Percentiles rank a stretch among this genome's conserved stretches.
Conservation (phyloP, 2,888 invertebrate genomes). For the Hofmannophila pseudospretella region DNA sequence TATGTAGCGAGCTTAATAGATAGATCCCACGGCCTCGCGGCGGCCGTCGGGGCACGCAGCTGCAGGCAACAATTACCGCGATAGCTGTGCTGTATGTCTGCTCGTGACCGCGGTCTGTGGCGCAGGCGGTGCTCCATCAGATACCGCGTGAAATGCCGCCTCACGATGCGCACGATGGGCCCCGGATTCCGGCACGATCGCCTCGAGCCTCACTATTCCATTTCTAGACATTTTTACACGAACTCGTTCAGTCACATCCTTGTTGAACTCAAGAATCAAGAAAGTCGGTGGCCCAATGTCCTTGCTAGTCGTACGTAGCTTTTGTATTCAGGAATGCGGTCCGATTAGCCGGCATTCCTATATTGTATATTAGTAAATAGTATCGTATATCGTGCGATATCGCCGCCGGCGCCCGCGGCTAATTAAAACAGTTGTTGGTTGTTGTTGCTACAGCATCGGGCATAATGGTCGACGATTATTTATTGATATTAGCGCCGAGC, state of each 20-base stretch:
- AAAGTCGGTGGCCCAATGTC: constrained; percentile 34
- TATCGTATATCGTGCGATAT: constrained; percentile 40
- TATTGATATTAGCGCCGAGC: constrained; percentile 8
- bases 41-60: constrained; percentile 50
- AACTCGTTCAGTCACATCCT: constrained; percentile 11
- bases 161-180: constrained; percentile 62
- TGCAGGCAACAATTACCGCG: constrained; percentile 66
- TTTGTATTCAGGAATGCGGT: constrained; percentile 68
- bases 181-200: constrained; percentile 59
- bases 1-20: constrained; percentile 17
- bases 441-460: constrained; percentile 11
- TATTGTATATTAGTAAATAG: constrained; percentile 63
- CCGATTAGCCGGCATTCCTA: constrained; percentile 65
- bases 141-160: constrained; percentile 72
- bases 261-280: background rate
- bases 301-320: constrained; percentile 53
- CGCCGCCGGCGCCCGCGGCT: constrained; percentile 47
- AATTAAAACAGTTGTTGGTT: constrained; percentile 44
- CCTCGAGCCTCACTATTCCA: constrained; percentile 37
- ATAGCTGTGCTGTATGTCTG: constrained; percentile 55
- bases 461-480: constrained; percentile 9
- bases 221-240: constrained; percentile 14
- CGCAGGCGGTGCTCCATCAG: constrained; percentile 62
- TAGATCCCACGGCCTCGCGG: constrained; percentile 55
- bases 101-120: constrained; percentile 69